These are phyloP conservation scores for Lepus townsendii DNA, from an alignment of 2,797 vertebrate genomes.

Conservation along the genomic window DNA sequence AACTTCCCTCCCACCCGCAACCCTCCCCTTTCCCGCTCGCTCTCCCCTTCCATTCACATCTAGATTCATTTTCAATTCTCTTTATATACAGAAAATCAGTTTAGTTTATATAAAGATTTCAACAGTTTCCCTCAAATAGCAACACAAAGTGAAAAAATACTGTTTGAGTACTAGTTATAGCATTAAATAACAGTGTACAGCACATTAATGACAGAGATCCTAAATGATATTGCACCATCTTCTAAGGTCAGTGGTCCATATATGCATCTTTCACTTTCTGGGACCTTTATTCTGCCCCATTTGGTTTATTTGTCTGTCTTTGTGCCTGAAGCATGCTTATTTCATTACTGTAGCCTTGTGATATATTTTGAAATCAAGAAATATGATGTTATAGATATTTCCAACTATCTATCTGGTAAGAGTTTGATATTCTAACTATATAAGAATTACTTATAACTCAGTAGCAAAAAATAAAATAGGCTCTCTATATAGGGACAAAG, in stretches of 20 bases:
- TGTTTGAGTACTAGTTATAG: too few species aligned
- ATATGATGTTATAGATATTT: neutral
- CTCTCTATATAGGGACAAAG: neutral
- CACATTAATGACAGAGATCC: too few species aligned
- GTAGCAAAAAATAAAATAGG: neutral
- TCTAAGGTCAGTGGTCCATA: neutral
- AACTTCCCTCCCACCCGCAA: too few species aligned
- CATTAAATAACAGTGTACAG: too few species aligned
- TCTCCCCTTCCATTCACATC: too few species aligned
- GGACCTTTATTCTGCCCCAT: neutral
- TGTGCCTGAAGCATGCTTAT: neutral
- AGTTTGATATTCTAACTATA: neutral
- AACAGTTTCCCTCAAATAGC: too few species aligned
- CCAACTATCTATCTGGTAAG: neutral
- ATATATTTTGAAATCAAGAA: neutral
- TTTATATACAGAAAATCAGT: too few species aligned
- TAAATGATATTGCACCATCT: neutral
- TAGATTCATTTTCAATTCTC: too few species aligned
- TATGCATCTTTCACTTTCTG: neutral
- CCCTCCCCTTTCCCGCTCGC: too few species aligned
- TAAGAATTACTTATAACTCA: neutral
- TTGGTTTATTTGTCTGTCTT: neutral
- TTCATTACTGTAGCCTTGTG: neutral
- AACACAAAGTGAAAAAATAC: too few species aligned
- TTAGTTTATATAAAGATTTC: too few species aligned